Base-by-base conservation (phyloP, 2,888 invertebrate species). In the Smittia sp. region DNA sequence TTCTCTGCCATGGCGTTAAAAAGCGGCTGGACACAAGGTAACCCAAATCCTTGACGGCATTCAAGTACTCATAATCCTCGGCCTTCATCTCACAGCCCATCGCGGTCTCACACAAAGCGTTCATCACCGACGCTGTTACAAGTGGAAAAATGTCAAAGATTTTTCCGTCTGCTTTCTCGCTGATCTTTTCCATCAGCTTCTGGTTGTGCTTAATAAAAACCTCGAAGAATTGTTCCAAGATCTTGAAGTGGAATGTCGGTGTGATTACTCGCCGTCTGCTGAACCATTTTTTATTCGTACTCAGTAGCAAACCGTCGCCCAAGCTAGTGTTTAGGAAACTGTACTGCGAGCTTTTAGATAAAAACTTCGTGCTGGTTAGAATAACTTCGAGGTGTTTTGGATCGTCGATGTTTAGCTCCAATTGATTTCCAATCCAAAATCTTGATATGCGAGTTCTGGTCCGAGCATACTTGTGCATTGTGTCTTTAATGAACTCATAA, bases 61-160 rank as follows among this genome's bases (percentile, higher is more conserved):
- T 82, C 0, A 91, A 89, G 79, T 92, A 92, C 75, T 86, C 84
- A 0, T 88, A 88, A 74, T 89, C 84, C 80, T 92, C 89, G 0
- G 92, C 91, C 78, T 90, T 84, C 6, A 92, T 84, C 74, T 86
- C 85, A 27, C 88, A 86, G 1, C 93, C 94, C 94, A 94, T 94
- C 2, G 93, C 90, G 9, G 92, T 90, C 81, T 93, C 86, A 79
- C 86, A 85, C 74, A 87, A 85, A 58, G 85, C 83, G 78, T 86
- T 86, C 75, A 87, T 79, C 3, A 82, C 85, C 81, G 81, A 88
- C 73, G 81, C 83, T 77, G 85, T 85, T 1, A 90, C 81, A 39
- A 85, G 82, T 0, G 88, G 87, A 76, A 87, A 87, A 27, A 90
- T 79, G 79, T 92, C 85, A 20, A 89, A 80, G 1, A 79, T 77